Evolutionary conservation across 2,888 invertebrate genomes (phyloP).

Genomic region (Ormyrus rosae): DNA sequence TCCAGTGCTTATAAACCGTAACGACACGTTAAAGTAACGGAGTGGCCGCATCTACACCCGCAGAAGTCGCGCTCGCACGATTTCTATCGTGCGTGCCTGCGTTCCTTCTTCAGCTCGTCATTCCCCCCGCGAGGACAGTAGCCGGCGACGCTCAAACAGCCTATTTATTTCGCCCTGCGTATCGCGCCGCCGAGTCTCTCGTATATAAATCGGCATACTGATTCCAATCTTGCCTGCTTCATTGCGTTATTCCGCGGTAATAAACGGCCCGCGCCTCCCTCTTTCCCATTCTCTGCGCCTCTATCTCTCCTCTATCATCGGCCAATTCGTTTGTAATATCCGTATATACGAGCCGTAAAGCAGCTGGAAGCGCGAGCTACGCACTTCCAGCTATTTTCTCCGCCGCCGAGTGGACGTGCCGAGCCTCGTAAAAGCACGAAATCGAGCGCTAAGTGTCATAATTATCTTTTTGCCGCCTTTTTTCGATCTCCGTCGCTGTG

Average conservation of each 20-base stretch:
- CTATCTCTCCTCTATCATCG: constrained; percentile 17
- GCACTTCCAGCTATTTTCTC: background rate
- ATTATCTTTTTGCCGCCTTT: constrained; percentile 34
- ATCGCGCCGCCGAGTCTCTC: constrained; percentile 10
- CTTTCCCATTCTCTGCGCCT: background rate
- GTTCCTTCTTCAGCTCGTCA: background rate
- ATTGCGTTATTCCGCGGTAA: constrained; percentile 34
- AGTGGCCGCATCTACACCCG: constrained; percentile 59
- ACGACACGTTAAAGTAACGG: constrained; percentile 73
- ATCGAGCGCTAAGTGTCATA: constrained; percentile 26
- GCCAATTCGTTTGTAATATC: constrained; percentile 38
- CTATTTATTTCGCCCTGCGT: constrained; percentile 40
- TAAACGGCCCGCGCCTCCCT: constrained; percentile 24
- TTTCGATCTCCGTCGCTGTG: background rate
- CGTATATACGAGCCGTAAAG: constrained; percentile 19
- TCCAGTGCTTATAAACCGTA: constrained; percentile 72
- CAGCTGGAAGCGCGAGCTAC: background rate
- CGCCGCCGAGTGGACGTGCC: background rate
- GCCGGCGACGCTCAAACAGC: constrained; percentile 19
- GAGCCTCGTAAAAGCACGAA: constrained; percentile 34
- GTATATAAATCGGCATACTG: constrained; percentile 34
- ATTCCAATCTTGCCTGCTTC: constrained; percentile 37
- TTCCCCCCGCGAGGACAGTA: constrained; percentile 4
- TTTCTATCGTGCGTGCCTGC: constrained; percentile 20
- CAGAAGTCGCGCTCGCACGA: constrained; percentile 36